Conservation (phyloP, 2,888 invertebrate species). For the Drosophila borborema region DNA sequence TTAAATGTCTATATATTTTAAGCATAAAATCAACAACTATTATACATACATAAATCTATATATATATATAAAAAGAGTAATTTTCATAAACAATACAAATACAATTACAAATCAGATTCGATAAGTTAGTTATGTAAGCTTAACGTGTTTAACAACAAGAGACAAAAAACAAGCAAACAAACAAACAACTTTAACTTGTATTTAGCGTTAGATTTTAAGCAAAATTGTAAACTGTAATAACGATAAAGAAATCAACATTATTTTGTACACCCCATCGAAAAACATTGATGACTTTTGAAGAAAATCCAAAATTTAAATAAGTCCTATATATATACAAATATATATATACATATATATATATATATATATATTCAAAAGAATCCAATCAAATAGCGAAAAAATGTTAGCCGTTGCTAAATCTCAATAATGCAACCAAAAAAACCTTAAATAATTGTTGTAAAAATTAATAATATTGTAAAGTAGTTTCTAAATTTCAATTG, state of each 20-base stretch:
- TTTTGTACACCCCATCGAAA: constrained; percentile 71
- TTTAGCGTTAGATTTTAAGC: constrained; percentile 48
- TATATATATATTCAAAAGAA: constrained; percentile 56
- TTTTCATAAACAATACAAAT: constrained; percentile 37
- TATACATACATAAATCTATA: constrained; percentile 36
- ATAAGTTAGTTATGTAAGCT: constrained; percentile 66
- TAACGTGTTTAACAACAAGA: constrained; percentile 50
- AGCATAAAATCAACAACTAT: constrained; percentile 65
- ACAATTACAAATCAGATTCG: constrained; percentile 56
- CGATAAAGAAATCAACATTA: constrained; percentile 30
- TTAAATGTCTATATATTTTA: constrained; percentile 72
- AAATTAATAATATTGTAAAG: constrained; percentile 47
- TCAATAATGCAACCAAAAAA: constrained; percentile 68
- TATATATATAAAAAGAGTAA: constrained; percentile 29
- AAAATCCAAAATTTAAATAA: constrained; percentile 44
- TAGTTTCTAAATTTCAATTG: constrained; percentile 72
- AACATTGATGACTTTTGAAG: constrained; percentile 67
- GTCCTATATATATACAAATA: constrained; percentile 28
- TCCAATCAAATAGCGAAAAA: constrained; percentile 67
- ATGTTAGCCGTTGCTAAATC: constrained; percentile 67
- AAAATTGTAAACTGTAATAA: constrained; percentile 39
- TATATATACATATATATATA: background rate
- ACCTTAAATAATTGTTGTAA: constrained; percentile 73
- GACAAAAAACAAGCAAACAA: constrained; percentile 18
- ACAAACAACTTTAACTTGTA: constrained; percentile 44